A percentile compares a stretch with the other conserved stretches of the same genome.
phyloP scores from a whole-genome alignment of 1,140 invertebrate species.

The Drosophila nebulosa region DNA sequence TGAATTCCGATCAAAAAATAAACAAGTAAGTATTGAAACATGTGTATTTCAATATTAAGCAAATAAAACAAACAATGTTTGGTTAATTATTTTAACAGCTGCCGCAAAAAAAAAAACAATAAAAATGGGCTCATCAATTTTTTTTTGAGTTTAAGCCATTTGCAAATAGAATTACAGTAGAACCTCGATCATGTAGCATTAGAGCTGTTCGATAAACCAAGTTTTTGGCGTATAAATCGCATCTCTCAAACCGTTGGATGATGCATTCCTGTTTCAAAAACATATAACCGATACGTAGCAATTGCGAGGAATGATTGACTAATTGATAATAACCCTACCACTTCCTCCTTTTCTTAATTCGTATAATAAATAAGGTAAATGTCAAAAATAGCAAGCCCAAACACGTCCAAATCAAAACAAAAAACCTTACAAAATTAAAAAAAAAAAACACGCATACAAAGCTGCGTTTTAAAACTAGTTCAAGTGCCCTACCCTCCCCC shows the following conservation, averaged over 20 bases:
- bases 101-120: too few relatives aligned
- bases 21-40: background rate
- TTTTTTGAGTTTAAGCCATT: background rate
- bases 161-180: too few relatives aligned
- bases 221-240: too few relatives aligned
- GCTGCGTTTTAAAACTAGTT: slow-evolving; percentile 59
- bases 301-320: too few relatives aligned
- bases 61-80: slow-evolving; percentile 12
- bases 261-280: too few relatives aligned
- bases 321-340: too few relatives aligned
- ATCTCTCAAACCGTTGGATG: too few relatives aligned
- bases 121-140: slow-evolving; percentile 3
- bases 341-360: too few relatives aligned
- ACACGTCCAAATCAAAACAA: background rate
- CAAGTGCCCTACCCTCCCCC: slow-evolving; percentile 68
- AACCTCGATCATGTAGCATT: too few relatives aligned
- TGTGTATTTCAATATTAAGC: slow-evolving; percentile 43
- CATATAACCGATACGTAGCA: too few relatives aligned
- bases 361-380: slow-evolving; percentile 18
- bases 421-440: background rate
- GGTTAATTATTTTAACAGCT: slow-evolving; percentile 54
- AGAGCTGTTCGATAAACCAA: too few relatives aligned
- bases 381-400: slow-evolving; percentile 27
- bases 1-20: background rate
- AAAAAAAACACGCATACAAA: slow-evolving; percentile 3